Conservation (phyloP, 2,113 vertebrate genomes). For the Laticauda colubrina region DNA sequence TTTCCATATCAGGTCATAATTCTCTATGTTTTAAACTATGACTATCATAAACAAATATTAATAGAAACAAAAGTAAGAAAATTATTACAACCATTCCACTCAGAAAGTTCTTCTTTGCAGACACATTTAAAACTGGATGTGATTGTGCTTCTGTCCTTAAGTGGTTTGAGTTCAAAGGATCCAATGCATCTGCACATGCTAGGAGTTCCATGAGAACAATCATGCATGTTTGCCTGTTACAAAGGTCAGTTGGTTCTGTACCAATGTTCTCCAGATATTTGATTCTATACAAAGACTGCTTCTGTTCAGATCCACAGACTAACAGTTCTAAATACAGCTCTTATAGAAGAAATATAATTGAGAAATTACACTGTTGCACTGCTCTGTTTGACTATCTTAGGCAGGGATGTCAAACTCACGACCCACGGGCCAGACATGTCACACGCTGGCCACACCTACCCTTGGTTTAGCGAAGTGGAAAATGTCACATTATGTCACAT, state of each 20-base stretch:
- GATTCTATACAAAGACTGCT: background rate
- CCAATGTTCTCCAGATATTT: background rate
- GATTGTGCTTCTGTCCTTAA: background rate
- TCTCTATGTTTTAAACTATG: constrained; percentile 66
- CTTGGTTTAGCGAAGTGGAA: too few species aligned
- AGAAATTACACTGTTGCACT: background rate
- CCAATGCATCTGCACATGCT: background rate
- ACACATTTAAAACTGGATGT: background rate
- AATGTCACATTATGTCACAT: too few species aligned
- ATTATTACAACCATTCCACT: constrained; percentile 4
- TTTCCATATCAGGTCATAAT: constrained; percentile 70
- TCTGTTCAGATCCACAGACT: background rate
- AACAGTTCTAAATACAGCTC: background rate
- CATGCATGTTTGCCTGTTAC: background rate
- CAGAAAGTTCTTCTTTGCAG: constrained; percentile 27
- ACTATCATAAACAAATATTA: constrained; percentile 72
- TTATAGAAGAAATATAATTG: background rate
- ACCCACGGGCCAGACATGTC: too few species aligned
- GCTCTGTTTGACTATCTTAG: background rate
- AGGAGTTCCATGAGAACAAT: background rate
- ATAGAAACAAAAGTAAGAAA: constrained; percentile 62
- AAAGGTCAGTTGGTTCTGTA: background rate
- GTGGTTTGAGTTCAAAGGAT: background rate
- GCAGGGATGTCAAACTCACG: too few species aligned
- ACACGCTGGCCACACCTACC: too few species aligned